phyloP scores from a whole-genome alignment of 2,113 vertebrate species.

The Motacilla tschutschensis region DNA sequence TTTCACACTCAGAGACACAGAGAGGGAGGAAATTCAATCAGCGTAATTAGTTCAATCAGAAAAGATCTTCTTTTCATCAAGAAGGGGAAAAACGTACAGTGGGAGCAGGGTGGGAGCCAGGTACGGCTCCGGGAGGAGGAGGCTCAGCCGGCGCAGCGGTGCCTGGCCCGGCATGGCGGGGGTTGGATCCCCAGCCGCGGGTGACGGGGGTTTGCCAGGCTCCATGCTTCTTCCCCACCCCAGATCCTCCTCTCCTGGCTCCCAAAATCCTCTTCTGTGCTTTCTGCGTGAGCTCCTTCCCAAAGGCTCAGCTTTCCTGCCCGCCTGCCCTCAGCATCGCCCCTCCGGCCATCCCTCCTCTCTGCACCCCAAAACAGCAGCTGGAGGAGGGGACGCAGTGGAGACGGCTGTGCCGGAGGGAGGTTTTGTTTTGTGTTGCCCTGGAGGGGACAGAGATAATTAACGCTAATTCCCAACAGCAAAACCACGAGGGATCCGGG shows the following conservation, averaged over 20 bases:
- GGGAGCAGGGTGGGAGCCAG: background rate
- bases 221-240: background rate
- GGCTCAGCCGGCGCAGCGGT: background rate
- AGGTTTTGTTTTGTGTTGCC: background rate
- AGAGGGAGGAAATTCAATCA: slow-evolving; percentile 82
- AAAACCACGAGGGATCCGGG: background rate
- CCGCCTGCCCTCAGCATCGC: background rate
- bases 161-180: background rate
- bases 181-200: background rate
- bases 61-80: slow-evolving; percentile 76
- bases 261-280: background rate
- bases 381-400: rapidly evolving
- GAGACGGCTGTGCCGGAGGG: rapidly evolving
- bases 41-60: slow-evolving; percentile 89
- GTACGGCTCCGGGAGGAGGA: background rate
- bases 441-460: background rate
- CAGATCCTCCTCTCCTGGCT: background rate
- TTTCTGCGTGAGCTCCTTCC: background rate
- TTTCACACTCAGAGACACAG: slow-evolving; percentile 71
- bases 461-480: background rate
- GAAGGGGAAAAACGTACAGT: background rate
- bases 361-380: rapidly evolving
- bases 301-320: background rate
- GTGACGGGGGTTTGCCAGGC: background rate
- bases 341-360: background rate